A percentile compares a stretch with the other conserved stretches of the same genome.
These are phyloP conservation scores for Cheilosia vernalis DNA, from an alignment of 2,888 invertebrate genomes.

Conservation along the genomic window DNA sequence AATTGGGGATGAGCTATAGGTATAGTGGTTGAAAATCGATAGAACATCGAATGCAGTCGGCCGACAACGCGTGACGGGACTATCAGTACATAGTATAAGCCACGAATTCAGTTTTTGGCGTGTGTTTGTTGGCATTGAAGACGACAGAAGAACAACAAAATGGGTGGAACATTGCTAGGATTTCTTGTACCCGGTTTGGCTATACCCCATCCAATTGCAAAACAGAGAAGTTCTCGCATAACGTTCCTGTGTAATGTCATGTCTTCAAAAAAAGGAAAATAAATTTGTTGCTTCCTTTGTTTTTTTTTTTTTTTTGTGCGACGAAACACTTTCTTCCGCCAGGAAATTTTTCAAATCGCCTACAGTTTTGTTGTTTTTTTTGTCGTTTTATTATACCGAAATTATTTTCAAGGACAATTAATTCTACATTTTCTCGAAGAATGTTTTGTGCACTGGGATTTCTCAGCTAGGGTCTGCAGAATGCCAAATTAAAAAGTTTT, in stretches of 20 bases:
- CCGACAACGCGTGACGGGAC: background rate
- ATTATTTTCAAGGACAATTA: conserved; percentile 43
- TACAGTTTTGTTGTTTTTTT: background rate
- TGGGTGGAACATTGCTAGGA: background rate
- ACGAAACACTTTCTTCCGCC: conserved; percentile 1
- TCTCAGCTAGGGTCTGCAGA: background rate
- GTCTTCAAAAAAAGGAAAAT: background rate
- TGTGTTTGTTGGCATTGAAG: background rate
- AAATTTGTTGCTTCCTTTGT: background rate
- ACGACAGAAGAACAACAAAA: background rate
- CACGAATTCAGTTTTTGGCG: background rate
- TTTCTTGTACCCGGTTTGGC: background rate
- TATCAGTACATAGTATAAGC: background rate
- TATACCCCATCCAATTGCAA: background rate
- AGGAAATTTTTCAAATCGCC: background rate
- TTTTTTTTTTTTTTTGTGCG: background rate
- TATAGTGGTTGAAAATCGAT: conserved; percentile 11
- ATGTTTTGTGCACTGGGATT: background rate
- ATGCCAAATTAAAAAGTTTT: conserved; percentile 1
- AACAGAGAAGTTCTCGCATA: background rate
- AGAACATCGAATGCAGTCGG: background rate
- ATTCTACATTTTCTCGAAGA: conserved; percentile 1
- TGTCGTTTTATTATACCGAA: conserved; percentile 5
- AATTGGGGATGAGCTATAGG: conserved; percentile 23
- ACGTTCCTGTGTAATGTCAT: background rate